phyloP scores from a whole-genome alignment of 2,113 vertebrate species.

The Panurus biarmicus region DNA sequence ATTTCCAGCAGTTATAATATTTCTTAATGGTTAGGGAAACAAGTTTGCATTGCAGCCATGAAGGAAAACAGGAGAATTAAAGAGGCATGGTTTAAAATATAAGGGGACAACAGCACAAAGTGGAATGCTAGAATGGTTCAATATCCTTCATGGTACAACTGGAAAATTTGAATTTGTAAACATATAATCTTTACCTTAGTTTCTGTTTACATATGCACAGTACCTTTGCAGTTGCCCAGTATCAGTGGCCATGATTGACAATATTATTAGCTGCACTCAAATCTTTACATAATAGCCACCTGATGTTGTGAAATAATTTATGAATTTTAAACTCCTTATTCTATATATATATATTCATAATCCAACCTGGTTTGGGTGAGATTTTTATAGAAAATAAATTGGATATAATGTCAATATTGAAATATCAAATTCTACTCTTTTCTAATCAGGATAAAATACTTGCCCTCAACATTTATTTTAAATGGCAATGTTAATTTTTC shows the following conservation, averaged over 20 bases:
- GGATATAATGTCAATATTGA: background rate
- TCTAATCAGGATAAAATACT: background rate
- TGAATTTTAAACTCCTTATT: background rate
- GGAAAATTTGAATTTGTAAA: background rate
- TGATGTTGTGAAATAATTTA: background rate
- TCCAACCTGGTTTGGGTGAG: background rate
- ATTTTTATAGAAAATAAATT: background rate
- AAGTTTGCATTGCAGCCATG: background rate
- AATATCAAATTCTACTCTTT: background rate
- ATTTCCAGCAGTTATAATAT: slow-evolving; percentile 58
- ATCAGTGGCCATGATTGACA: background rate
- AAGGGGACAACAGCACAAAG: slow-evolving; percentile 5
- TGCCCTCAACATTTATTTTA: background rate
- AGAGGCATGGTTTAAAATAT: slow-evolving; percentile 49
- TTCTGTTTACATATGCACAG: background rate
- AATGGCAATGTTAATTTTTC: background rate
- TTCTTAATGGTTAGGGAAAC: slow-evolving; percentile 50
- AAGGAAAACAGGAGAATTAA: slow-evolving; percentile 51
- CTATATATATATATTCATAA: background rate
- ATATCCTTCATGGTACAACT: background rate
- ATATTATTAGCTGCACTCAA: background rate
- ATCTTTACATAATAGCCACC: background rate
- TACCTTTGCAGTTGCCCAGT: background rate
- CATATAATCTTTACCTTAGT: background rate
- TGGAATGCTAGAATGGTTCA: background rate